Percentiles rank a stretch among this genome's conserved stretches.
Evolutionary conservation across 2,797 vertebrate species (phyloP).

Genomic region (Eospalax fontanierii): DNA sequence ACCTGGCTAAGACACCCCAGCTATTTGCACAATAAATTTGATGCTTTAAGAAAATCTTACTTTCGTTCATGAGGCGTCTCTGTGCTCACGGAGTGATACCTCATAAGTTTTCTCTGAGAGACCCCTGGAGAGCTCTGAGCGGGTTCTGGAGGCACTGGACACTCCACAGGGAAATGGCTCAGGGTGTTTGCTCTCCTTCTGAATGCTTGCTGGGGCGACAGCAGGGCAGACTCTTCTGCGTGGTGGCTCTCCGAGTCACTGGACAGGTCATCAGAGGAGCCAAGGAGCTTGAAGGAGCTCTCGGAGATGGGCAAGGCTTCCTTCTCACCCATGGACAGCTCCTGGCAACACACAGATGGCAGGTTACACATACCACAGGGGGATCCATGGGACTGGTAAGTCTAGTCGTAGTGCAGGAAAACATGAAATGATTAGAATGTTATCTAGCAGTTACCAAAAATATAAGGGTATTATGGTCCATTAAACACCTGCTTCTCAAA

Average conservation of each 20-base stretch:
- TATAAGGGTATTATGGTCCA: background rate
- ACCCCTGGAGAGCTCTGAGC: slow-evolving; percentile 88
- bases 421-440: background rate
- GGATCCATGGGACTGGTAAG: background rate
- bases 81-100: slow-evolving; percentile 98
- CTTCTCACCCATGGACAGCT: slow-evolving; percentile 88
- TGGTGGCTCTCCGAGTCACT: slow-evolving; percentile 87
- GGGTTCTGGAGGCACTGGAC: slow-evolving; percentile 87
- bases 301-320: slow-evolving; percentile 81
- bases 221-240: slow-evolving; percentile 82
- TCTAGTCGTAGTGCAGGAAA: background rate
- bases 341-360: slow-evolving; percentile 84
- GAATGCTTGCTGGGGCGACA: slow-evolving; percentile 90
- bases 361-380: background rate
- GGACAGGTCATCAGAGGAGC: slow-evolving; percentile 93
- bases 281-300: slow-evolving; percentile 91
- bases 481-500: background rate
- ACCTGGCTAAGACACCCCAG: slow-evolving; percentile 70
- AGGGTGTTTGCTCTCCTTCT: slow-evolving; percentile 95
- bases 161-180: slow-evolving; percentile 92
- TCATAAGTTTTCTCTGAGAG: slow-evolving; percentile 95
- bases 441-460: slow-evolving; percentile 1
- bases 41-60: slow-evolving; percentile 90
- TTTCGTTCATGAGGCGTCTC: slow-evolving; percentile 96
- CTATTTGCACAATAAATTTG: slow-evolving; percentile 62